A percentile compares a stretch with the other conserved stretches of the same genome.
Evolutionary conservation across 2,888 invertebrate species (phyloP).

Genomic region (Hetaerina titia): DNA sequence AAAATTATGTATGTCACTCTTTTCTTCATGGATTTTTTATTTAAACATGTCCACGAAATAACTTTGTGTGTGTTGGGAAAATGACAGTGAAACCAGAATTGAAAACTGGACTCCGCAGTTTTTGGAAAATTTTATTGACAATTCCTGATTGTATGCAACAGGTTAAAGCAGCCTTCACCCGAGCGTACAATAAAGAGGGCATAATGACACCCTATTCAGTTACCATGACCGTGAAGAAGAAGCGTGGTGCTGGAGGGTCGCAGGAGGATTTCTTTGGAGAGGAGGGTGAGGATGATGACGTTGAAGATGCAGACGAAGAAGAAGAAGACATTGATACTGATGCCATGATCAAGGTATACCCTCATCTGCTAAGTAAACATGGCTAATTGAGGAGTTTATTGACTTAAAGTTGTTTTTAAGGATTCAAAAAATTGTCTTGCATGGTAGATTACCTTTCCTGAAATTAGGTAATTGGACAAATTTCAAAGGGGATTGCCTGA

Average conservation of each 20-base stretch:
- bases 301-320: slow-evolving; percentile 16
- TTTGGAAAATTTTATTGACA: not conserved
- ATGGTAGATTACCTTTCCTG: not conserved
- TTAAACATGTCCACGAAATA: too few relatives aligned
- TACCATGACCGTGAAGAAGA: slow-evolving; percentile 81
- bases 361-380: not conserved
- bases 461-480: not conserved
- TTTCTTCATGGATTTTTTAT: too few relatives aligned
- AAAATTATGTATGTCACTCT: too few relatives aligned
- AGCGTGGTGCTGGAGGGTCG: slow-evolving; percentile 76
- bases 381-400: not conserved
- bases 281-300: slow-evolving; percentile 41
- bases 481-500: not conserved
- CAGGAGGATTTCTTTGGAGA: slow-evolving; percentile 75
- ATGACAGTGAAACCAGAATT: not conserved
- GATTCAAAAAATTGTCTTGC: not conserved
- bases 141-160: slow-evolving; percentile 74
- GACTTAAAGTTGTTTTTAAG: not conserved
- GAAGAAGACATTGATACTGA: slow-evolving; percentile 40
- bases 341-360: slow-evolving; percentile 59
- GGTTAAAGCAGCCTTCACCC: slow-evolving; percentile 96
- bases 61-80: too few relatives aligned
- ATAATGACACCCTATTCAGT: slow-evolving; percentile 88
- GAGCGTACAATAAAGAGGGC: slow-evolving; percentile 93
- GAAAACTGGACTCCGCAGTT: not conserved